phyloP scores from a whole-genome alignment of 2,888 invertebrate species.

The Euzophera pinguis region DNA sequence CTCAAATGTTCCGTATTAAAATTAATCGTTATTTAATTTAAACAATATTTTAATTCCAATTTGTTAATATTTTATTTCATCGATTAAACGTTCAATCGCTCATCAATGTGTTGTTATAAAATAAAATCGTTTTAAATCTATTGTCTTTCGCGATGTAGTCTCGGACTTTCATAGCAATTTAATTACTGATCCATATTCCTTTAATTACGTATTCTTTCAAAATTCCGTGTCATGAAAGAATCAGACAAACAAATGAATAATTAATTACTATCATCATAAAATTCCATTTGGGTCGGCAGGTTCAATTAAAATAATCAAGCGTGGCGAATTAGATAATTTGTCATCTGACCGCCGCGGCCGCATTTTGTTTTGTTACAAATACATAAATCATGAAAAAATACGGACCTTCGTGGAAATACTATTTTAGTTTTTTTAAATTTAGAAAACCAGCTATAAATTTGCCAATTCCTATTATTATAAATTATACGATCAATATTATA shows the following conservation, averaged over 20 bases:
- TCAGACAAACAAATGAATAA: background rate
- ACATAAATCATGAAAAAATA: constrained; percentile 48
- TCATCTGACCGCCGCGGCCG: constrained; percentile 50
- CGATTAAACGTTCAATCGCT: no score
- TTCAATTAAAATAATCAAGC: constrained; percentile 67
- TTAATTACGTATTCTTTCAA: background rate
- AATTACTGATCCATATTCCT: no score
- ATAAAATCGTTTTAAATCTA: no score
- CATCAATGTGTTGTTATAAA: no score
- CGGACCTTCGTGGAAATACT: constrained; percentile 63
- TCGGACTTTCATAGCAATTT: no score
- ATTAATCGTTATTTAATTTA: no score
- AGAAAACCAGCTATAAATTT: constrained; percentile 44
- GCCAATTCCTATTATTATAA: constrained; percentile 37
- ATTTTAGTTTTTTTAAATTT: constrained; percentile 26
- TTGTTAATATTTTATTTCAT: no score
- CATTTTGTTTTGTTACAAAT: constrained; percentile 42
- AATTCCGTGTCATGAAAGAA: background rate
- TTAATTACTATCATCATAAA: constrained; percentile 12
- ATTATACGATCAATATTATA: constrained; percentile 31
- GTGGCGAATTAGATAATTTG: constrained; percentile 70
- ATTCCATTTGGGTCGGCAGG: constrained; percentile 32
- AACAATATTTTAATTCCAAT: no score
- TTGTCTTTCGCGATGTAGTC: no score
- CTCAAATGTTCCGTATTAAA: no score